Conservation (phyloP, 2,113 vertebrate species). For the Eubucco bourcierii region DNA sequence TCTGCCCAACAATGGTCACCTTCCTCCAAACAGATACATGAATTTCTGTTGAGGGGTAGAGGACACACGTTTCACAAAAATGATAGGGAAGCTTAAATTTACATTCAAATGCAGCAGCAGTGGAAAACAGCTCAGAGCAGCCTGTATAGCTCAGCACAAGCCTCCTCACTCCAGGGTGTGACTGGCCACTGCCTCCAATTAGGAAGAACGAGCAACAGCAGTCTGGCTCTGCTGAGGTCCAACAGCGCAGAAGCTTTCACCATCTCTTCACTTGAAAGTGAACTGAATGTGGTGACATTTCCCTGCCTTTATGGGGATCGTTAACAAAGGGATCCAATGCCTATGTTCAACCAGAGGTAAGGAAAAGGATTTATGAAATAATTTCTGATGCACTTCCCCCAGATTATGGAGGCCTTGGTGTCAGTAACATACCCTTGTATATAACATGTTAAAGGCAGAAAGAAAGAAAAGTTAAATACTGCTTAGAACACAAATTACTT, state of each 20-base stretch:
- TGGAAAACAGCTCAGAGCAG: neutral
- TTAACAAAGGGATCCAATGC: neutral
- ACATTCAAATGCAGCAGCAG: neutral
- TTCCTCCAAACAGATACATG: neutral
- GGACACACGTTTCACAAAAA: neutral
- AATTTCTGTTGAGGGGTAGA: neutral
- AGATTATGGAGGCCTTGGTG: neutral
- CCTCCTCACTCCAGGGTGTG: neutral
- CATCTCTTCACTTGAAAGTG: neutral
- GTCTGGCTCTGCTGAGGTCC: accelerated
- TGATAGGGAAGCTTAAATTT: neutral
- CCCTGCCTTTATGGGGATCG: neutral
- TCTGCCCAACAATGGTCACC: accelerated
- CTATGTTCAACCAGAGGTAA: neutral
- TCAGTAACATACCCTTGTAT: neutral
- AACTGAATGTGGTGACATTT: neutral
- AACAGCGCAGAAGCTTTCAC: accelerated
- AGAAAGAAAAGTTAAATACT: neutral
- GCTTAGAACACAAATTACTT: neutral
- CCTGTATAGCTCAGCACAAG: accelerated
- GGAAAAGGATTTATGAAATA: neutral
- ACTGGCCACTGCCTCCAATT: neutral
- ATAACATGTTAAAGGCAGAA: neutral
- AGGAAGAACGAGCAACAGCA: neutral
- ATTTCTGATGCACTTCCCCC: neutral